Base-by-base conservation (phyloP, 2,113 vertebrate genomes). In the Carassius auratus region DNA sequence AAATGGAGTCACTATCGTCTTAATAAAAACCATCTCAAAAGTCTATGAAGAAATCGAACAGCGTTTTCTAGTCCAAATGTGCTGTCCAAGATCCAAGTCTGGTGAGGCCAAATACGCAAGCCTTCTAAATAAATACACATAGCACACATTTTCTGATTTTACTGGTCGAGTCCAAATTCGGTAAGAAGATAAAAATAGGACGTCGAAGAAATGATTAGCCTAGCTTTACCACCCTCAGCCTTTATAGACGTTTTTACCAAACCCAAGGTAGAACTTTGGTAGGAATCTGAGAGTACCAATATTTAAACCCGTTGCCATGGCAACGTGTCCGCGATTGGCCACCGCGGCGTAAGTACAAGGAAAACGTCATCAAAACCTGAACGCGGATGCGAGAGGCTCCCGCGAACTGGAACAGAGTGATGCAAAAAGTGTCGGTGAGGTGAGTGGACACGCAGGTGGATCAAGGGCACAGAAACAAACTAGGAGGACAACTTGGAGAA, bases 301-400 rank as follows among this genome's bases (percentile, higher is more conserved):
- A 96, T 96, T 96, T 96, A 96, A 90, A 94, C 91, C 91, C 92
- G 97, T 98, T 97, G 93, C 96, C 95, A 97, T 96, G 93, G 95
- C 90, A 91, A 97, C 97, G 85, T 89, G 30, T 2, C 85, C 50
- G 30, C 93, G 95, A 99, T 99, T 98, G 98, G 97, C 93, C 91
- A 50, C 1, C 50, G 83, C 62, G 80, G 83, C 83, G 4, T 84
- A 91, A 94, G 96, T 95, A 96, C 95, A 92, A 93, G 85, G 15
- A 71, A 92, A 84, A 93, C 96, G 96, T 96, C 96, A 94, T 93
- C 93, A 96, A 97, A 97, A 97, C 97, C 95, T 96, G 96, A 96
- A 97, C 95, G 94, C 96, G 94, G 96, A 95, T 94, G 96, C 95
- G 95, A 95, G 95, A 95, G 95, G 95, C 96, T 96, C 95, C 90